A percentile compares a stretch with the other conserved stretches of the same genome.
These are phyloP conservation scores for Drosophila mimica DNA, from an alignment of 2,888 invertebrate species.

Conservation along the genomic window DNA sequence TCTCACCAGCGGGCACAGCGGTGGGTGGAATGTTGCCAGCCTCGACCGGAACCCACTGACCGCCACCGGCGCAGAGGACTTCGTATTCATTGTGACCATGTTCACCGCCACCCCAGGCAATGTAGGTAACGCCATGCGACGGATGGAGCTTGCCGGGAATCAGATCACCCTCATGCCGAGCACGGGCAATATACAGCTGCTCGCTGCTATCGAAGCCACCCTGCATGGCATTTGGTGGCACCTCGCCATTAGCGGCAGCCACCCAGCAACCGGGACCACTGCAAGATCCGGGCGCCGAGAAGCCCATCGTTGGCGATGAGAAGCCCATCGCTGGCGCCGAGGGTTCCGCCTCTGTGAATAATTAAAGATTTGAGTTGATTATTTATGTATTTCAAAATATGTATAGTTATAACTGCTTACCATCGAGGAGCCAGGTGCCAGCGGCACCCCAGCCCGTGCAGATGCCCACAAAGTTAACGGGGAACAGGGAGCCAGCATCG, in stretches of 20 bases:
- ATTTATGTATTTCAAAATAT: neutral
- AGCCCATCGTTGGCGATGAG: slow-evolving; percentile 57
- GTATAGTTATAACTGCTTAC: slow-evolving; percentile 84
- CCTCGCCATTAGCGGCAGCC: slow-evolving; percentile 87
- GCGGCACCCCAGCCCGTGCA: slow-evolving; percentile 95
- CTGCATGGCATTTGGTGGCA: slow-evolving; percentile 90
- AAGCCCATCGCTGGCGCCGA: slow-evolving; percentile 46
- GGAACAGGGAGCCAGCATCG: slow-evolving; percentile 90
- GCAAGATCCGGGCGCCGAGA: slow-evolving; percentile 68
- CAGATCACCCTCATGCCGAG: slow-evolving; percentile 89
- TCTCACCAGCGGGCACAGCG: slow-evolving; percentile 90
- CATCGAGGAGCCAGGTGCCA: slow-evolving; percentile 93
- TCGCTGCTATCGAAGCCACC: slow-evolving; percentile 88
- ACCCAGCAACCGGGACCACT: slow-evolving; percentile 87
- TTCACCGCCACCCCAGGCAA: slow-evolving; percentile 92
- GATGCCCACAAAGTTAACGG: slow-evolving; percentile 91
- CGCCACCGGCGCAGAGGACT: slow-evolving; percentile 87
- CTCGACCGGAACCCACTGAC: slow-evolving; percentile 89
- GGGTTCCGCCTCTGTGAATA: slow-evolving; percentile 69
- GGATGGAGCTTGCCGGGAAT: slow-evolving; percentile 91
- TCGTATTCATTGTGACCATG: slow-evolving; percentile 90
- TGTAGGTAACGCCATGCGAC: slow-evolving; percentile 89
- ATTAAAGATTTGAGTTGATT: neutral
- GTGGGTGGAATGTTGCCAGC: slow-evolving; percentile 90
- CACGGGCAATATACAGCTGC: slow-evolving; percentile 89